Evolutionary conservation across 2,113 vertebrate genomes (phyloP).

Genomic region (Platichthys flesus): DNA sequence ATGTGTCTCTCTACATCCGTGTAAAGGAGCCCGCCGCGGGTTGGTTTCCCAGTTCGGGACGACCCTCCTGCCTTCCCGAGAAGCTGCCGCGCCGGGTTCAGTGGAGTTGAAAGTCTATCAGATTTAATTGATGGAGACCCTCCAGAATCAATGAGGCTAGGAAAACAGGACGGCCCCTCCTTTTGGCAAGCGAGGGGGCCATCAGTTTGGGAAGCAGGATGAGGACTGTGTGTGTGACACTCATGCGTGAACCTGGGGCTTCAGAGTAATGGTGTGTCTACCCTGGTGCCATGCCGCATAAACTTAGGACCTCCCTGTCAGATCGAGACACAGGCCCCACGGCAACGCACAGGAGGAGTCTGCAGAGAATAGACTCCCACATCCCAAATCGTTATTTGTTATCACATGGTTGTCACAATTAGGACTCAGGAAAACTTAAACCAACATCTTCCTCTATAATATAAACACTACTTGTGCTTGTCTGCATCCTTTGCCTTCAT

Average conservation of each 20-base stretch:
- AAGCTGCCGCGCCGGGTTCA: slow-evolving; percentile 57
- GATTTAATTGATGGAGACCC: slow-evolving; percentile 80
- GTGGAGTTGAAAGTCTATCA: slow-evolving; percentile 71
- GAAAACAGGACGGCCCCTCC: slow-evolving; percentile 74
- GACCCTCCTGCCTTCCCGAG: slow-evolving; percentile 50
- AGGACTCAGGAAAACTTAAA: slow-evolving; percentile 25
- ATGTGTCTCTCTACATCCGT: slow-evolving; percentile 47
- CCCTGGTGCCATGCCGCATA: slow-evolving; percentile 73
- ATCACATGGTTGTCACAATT: slow-evolving; percentile 38
- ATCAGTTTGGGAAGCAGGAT: slow-evolving; percentile 54
- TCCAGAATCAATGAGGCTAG: slow-evolving; percentile 77
- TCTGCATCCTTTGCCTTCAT: background rate
- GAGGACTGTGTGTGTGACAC: slow-evolving; percentile 69
- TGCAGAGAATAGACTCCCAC: slow-evolving; percentile 55
- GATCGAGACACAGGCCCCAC: slow-evolving; percentile 59
- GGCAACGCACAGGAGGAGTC: slow-evolving; percentile 62
- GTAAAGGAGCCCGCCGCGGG: slow-evolving; percentile 33
- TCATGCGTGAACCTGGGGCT: slow-evolving; percentile 68
- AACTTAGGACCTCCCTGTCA: slow-evolving; percentile 74
- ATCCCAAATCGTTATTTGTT: slow-evolving; percentile 43
- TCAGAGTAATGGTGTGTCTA: slow-evolving; percentile 78
- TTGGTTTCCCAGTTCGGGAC: slow-evolving; percentile 46
- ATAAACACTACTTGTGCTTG: background rate
- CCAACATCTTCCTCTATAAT: background rate
- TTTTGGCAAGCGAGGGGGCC: slow-evolving; percentile 71